Evolutionary conservation across 2,797 vertebrate genomes (phyloP).

Genomic region (Danio tinwini): DNA sequence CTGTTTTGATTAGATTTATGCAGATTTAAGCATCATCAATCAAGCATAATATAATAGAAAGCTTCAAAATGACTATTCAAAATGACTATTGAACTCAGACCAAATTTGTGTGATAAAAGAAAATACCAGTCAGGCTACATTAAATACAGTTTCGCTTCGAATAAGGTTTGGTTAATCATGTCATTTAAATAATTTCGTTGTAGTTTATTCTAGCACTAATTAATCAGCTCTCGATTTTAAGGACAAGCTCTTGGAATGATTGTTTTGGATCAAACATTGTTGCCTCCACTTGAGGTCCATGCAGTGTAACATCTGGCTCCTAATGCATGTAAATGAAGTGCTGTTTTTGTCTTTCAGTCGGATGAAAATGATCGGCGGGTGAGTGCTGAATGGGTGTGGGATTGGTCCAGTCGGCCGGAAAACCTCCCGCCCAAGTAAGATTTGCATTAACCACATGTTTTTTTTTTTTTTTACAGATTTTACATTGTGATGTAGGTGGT

Average conservation of each 20-base stretch:
- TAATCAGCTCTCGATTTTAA: neutral
- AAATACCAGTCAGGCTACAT: neutral
- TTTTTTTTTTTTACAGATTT: too few relatives aligned
- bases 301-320: neutral
- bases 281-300: neutral
- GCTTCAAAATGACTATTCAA: neutral
- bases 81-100: neutral
- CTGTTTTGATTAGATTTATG: too few relatives aligned
- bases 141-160: neutral
- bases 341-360: conserved; percentile 54
- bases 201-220: neutral
- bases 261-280: neutral
- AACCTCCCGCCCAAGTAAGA: conserved; percentile 79
- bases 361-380: conserved; percentile 71
- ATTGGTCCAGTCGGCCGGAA: conserved; percentile 82
- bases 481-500: too few relatives aligned
- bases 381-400: conserved; percentile 79
- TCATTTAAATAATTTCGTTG: neutral
- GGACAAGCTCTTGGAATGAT: neutral
- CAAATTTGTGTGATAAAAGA: neutral
- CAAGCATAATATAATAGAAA: neutral
- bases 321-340: neutral
- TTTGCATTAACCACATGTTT: neutral
- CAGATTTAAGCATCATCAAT: neutral
- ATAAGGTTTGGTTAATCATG: neutral